Conservation (phyloP, 1,140 invertebrate species). For the Leptinotarsa undecemlineata region DNA sequence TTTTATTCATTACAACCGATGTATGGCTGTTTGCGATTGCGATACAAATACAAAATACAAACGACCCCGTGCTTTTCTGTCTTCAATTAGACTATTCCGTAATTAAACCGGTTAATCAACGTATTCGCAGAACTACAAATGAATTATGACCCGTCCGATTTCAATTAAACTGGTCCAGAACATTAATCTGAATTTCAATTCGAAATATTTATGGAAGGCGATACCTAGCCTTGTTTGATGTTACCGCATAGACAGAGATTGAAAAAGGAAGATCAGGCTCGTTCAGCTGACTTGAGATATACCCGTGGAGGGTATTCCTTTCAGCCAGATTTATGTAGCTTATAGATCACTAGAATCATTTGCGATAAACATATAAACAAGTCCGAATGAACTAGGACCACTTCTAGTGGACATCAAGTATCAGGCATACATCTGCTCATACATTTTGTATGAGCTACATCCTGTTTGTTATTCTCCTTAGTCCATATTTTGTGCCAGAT, state of each 20-base stretch:
- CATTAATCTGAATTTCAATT: background rate
- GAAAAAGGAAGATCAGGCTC: background rate
- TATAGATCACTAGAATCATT: no score
- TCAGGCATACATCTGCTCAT: background rate
- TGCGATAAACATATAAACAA: no score
- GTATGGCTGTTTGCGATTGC: slow-evolving; percentile 11
- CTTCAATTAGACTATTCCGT: background rate
- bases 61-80: background rate
- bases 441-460: background rate
- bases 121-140: background rate
- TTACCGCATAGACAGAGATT: background rate
- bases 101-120: background rate
- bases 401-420: background rate
- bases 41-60: slow-evolving; percentile 3
- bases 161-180: background rate
- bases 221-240: background rate
- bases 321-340: no score
- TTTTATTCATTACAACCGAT: slow-evolving; percentile 13
- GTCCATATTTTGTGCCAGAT: no score
- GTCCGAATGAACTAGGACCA: background rate
- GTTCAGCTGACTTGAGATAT: background rate
- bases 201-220: background rate
- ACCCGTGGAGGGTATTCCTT: no score
- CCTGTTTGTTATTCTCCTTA: background rate
- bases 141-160: background rate